Percentiles rank a stretch among this genome's conserved stretches.
Conservation (phyloP, 2,797 vertebrate genomes). For the Hypotaenidia philippensis region DNA sequence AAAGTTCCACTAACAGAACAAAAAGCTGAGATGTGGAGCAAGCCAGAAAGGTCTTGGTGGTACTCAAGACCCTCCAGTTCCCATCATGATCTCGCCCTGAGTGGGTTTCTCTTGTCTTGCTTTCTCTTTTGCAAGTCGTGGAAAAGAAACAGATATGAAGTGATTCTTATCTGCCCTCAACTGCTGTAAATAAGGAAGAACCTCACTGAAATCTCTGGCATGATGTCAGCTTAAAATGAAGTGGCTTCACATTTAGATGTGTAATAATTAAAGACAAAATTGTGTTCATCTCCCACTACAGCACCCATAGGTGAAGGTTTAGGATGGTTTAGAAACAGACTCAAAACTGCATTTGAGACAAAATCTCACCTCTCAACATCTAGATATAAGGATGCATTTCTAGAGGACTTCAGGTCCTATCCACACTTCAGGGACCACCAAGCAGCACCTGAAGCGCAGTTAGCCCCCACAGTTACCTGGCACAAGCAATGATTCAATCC, state of each 20-base stretch:
- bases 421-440: neutral
- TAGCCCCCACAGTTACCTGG: neutral
- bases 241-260: neutral
- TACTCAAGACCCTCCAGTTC: neutral
- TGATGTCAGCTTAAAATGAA: neutral
- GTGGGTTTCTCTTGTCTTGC: neutral
- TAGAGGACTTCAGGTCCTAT: neutral
- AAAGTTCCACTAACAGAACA: neutral
- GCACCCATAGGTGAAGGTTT: neutral
- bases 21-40: neutral
- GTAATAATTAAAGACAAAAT: neutral
- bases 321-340: neutral
- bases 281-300: neutral
- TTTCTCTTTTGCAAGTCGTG: neutral
- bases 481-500: neutral
- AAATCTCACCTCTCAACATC: neutral
- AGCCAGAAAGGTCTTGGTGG: neutral
- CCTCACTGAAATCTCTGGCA: neutral
- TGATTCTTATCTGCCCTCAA: neutral
- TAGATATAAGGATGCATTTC: neutral
- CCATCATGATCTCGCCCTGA: neutral
- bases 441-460: neutral
- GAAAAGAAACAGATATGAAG: neutral
- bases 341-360: neutral
- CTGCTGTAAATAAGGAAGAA: neutral